These are phyloP conservation scores for Eulemur rubriventer DNA, from an alignment of 2,797 vertebrate genomes.

Conservation along the genomic window DNA sequence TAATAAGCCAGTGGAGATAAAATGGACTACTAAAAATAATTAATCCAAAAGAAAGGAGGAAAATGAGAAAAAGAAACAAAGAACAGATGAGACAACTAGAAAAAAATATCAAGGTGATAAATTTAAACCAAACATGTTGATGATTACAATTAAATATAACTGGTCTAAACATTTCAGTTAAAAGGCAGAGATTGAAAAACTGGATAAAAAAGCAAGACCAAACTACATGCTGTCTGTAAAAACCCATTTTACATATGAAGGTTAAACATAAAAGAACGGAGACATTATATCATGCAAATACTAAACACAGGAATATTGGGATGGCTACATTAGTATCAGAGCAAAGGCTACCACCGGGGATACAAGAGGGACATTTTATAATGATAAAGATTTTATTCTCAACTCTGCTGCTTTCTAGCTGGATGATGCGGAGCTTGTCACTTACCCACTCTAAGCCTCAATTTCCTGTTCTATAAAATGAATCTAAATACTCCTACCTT, in stretches of 20 bases:
- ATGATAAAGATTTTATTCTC: not conserved
- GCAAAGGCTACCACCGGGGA: not conserved
- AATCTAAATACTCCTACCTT: not conserved
- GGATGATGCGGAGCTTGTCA: not conserved
- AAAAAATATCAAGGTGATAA: not conserved
- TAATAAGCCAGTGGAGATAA: not conserved
- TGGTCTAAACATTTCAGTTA: constrained; percentile 8
- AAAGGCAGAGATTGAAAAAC: not conserved
- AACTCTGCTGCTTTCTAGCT: not conserved
- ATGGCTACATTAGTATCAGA: not conserved
- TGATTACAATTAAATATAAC: not conserved
- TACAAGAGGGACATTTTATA: not conserved
- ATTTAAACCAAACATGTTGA: not conserved
- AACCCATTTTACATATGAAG: not conserved
- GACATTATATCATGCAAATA: not conserved
- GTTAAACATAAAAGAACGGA: not conserved
- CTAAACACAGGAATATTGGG: not conserved
- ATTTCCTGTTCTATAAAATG: not conserved
- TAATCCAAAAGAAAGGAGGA: not conserved
- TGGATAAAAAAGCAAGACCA: not conserved
- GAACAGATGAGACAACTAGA: not conserved
- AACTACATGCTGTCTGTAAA: not conserved
- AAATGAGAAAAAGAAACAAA: not conserved
- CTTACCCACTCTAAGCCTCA: not conserved
- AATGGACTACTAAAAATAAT: not conserved